A percentile compares a stretch with the other conserved stretches of the same genome.
Evolutionary conservation across 2,113 vertebrate species (phyloP).

Genomic region (Psittacula cyanocephala): DNA sequence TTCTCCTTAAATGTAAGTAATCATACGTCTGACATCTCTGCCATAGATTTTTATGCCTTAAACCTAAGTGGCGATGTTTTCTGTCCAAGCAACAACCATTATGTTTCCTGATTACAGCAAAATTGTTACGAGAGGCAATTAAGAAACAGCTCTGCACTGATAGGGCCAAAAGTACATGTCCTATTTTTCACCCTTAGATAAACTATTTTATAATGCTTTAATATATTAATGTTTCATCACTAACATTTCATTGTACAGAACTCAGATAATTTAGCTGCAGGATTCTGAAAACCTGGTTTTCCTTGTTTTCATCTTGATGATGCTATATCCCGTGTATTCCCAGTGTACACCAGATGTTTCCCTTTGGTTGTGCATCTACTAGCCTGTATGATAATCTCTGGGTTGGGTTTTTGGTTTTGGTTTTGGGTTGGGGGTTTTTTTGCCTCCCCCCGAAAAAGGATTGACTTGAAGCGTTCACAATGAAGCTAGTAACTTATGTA

Average conservation of each 20-base stretch:
- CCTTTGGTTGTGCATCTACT: neutral
- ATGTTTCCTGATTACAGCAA: neutral
- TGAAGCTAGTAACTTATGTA: neutral
- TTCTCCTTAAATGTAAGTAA: neutral
- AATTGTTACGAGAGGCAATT: neutral
- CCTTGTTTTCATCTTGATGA: neutral
- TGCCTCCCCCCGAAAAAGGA: neutral
- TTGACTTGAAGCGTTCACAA: neutral
- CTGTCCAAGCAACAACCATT: neutral
- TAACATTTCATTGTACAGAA: neutral
- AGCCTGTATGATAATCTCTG: neutral
- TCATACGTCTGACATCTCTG: neutral
- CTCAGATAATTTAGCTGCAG: neutral
- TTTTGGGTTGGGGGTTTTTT: neutral
- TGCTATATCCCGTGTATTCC: accelerated
- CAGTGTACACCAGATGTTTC: neutral
- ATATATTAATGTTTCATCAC: neutral
- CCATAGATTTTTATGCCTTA: neutral
- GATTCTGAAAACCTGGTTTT: neutral
- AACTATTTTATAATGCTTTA: neutral
- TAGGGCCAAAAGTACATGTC: neutral
- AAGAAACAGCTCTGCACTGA: neutral
- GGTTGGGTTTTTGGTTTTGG: neutral
- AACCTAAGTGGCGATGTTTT: neutral
- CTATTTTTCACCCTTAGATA: neutral